Conservation (phyloP, 2,113 vertebrate species). For the Elephantulus edwardii region DNA sequence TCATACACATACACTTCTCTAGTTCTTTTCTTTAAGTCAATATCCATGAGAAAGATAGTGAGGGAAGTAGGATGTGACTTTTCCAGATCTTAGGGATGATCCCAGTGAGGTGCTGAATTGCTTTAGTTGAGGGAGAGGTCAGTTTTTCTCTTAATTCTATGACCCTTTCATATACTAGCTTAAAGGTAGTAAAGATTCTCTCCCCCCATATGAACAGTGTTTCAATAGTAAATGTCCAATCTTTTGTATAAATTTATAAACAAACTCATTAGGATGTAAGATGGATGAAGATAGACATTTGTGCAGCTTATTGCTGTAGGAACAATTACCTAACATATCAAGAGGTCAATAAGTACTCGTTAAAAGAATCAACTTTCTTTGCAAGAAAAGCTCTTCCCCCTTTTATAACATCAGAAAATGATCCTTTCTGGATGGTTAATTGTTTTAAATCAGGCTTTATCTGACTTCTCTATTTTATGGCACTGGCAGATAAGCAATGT, state of each 20-base stretch:
- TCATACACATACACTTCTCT: background rate
- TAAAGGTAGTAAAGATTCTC: background rate
- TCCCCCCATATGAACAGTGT: background rate
- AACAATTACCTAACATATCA: background rate
- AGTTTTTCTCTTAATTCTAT: background rate
- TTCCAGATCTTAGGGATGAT: background rate
- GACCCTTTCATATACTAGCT: background rate
- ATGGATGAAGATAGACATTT: background rate
- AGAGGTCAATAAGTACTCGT: background rate
- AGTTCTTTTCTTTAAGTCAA: background rate
- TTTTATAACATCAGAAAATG: background rate
- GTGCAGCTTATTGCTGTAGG: background rate
- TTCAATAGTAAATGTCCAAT: background rate
- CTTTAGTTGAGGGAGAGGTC: background rate
- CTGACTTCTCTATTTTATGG: background rate
- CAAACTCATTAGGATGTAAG: background rate
- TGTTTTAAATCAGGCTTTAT: background rate
- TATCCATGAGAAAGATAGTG: background rate
- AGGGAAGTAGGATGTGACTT: background rate
- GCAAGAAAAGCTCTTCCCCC: background rate
- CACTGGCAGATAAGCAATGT: background rate
- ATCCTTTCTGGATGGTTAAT: background rate
- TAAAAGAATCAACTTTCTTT: background rate
- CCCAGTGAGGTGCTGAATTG: background rate
- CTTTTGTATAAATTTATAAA: background rate